Conservation (phyloP, 2,797 vertebrate species). For the Mormyrops boulengeri region DNA sequence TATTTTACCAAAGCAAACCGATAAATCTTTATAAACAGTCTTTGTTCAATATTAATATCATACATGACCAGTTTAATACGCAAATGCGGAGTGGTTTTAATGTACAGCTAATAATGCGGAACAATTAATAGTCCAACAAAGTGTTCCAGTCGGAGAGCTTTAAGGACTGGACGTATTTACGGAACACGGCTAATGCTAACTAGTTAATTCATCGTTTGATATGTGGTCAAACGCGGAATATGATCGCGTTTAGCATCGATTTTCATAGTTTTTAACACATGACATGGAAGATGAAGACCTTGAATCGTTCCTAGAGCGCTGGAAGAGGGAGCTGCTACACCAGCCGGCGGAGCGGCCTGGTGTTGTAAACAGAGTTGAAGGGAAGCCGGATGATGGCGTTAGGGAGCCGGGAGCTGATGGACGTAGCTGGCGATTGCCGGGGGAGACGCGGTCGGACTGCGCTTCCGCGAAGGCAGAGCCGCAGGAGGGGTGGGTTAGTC, state of each 20-base stretch:
- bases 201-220: neutral
- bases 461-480: slow-evolving; percentile 60
- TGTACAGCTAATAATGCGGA: slow-evolving; percentile 6
- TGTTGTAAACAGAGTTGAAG: neutral
- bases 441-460: slow-evolving; percentile 49
- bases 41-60: neutral
- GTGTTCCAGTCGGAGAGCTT: slow-evolving; percentile 48
- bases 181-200: neutral
- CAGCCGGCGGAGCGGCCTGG: slow-evolving; percentile 21
- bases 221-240: neutral
- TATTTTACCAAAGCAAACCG: neutral
- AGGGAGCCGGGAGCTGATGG: slow-evolving; percentile 43
- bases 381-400: slow-evolving; percentile 13
- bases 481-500: slow-evolving; percentile 62
- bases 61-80: neutral
- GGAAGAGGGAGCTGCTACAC: slow-evolving; percentile 53
- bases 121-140: neutral
- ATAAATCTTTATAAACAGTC: neutral
- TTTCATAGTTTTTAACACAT: neutral
- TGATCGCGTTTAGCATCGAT: slow-evolving; percentile 10
- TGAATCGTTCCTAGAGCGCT: slow-evolving; percentile 55
- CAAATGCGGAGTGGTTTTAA: neutral
- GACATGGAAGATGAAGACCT: slow-evolving; percentile 60
- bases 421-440: neutral
- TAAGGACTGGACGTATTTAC: slow-evolving; percentile 26